Evolutionary conservation across 1,140 invertebrate genomes (phyloP).

Genomic region (Choristoneura fumiferana): DNA sequence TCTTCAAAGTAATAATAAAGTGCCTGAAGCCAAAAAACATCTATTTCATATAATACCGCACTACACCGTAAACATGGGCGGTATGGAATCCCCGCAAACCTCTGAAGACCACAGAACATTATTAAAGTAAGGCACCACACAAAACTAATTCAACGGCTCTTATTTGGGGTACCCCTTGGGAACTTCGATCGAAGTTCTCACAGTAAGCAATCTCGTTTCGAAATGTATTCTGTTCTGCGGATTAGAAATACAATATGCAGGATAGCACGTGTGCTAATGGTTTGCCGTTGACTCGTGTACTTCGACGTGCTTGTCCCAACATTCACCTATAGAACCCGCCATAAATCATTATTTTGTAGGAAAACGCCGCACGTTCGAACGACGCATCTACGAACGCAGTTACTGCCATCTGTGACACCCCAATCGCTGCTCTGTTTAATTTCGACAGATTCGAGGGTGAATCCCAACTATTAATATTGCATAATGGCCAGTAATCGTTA

Average conservation of each 20-base stretch:
- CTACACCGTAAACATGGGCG: conserved; percentile 54
- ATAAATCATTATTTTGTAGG: conserved; percentile 70
- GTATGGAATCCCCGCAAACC: conserved; percentile 58
- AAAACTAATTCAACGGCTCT: conserved; percentile 63
- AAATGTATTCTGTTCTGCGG: conserved; percentile 26
- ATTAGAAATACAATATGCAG: conserved; percentile 35
- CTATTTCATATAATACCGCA: conserved; percentile 62
- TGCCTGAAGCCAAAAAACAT: conserved; percentile 75
- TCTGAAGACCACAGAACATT: conserved; percentile 64
- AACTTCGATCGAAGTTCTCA: conserved; percentile 34
- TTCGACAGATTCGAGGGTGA: conserved; percentile 55
- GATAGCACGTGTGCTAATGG: conserved; percentile 39
- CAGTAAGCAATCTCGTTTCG: conserved; percentile 36
- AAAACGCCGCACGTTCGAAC: conserved; percentile 50
- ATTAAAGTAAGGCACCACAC: conserved; percentile 67
- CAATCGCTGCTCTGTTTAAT: conserved; percentile 59
- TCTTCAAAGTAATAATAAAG: conserved; percentile 76
- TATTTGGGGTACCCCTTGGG: conserved; percentile 52
- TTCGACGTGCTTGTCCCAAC: conserved; percentile 35
- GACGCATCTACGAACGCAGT: conserved; percentile 47
- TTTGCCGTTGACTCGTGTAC: conserved; percentile 18
- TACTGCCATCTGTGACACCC: conserved; percentile 66
- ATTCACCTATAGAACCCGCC: conserved; percentile 43
- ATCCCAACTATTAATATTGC: conserved; percentile 49
- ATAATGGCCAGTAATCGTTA: conserved; percentile 23